Evolutionary conservation across 2,888 invertebrate species (phyloP), one percentile per base, ranked within the genome.

Genomic region (Drosophila fulvimacula): DNA sequence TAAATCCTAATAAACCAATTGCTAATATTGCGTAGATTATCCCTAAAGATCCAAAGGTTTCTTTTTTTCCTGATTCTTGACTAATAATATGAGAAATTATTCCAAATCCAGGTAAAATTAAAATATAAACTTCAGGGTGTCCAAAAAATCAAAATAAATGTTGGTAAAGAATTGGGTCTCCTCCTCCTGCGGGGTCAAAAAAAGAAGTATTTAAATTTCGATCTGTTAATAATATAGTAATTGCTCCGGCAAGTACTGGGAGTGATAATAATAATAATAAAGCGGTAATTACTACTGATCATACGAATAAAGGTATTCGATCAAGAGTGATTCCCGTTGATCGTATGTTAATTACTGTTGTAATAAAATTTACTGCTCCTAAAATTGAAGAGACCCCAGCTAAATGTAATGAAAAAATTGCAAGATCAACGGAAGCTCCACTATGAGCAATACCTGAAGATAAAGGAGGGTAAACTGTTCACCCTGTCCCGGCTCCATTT

Each of bases 131-230:
- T n/a, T n/a, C n/a, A n/a, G n/a, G n/a, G n/a, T n/a, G n/a, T n/a
- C n/a, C n/a, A n/a, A n/a, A n/a, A n/a, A n/a, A n/a, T n/a, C n/a
- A n/a, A n/a, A n/a, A n/a, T n/a, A n/a, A n/a, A n/a, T n/a, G n/a
- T n/a, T n/a, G n/a, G n/a, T n/a, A n/a, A n/a, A n/a, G n/a, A n/a
- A n/a, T n/a, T n/a, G n/a, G n/a, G n/a, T n/a, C n/a, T n/a, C n/a
- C 97, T 32, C 96, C 96, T 69, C 96, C 96, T 0, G 94, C 94
- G 0, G 96, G 96, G 38, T 96, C 96, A 94, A 96, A 97, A 92
- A 97, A 97, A 1, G 95, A 95, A 1, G 96, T 96, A 93, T 96
- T 96, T 92, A 96, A 91, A 93, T 97, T 96, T 91, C 96, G 96
- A 88, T 96, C 96, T 3, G 95, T 95, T 92, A 96, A 91, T 32